phyloP scores from a whole-genome alignment of 2,888 invertebrate genomes.

The Drosophila nr. perissopoda region DNA sequence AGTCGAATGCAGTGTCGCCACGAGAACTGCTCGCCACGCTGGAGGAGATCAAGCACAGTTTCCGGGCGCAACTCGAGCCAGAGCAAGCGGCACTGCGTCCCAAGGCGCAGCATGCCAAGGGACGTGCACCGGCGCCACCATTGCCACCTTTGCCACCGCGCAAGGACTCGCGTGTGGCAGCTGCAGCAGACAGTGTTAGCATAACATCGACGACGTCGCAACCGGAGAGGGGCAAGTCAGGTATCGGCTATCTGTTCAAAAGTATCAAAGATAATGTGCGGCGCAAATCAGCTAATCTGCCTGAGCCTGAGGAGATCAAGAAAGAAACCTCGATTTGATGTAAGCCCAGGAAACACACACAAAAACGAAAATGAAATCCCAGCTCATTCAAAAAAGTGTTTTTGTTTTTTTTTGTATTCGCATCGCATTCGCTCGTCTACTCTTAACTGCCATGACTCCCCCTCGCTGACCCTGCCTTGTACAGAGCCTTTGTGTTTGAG shows the following conservation, averaged over 20 bases:
- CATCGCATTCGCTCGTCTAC: conserved; percentile 44
- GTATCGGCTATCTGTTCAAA: conserved; percentile 74
- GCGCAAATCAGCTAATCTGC: conserved; percentile 63
- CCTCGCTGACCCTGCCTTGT: conserved; percentile 47
- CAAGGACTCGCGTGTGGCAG: conserved; percentile 6
- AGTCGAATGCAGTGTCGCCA: conserved; percentile 53
- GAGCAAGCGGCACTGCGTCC: conserved; percentile 45
- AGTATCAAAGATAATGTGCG: conserved; percentile 73
- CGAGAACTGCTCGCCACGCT: conserved; percentile 71
- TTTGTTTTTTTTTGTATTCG: conserved; percentile 14
- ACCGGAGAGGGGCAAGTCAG: conserved; percentile 57
- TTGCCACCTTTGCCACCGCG: conserved; percentile 47
- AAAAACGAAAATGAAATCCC: conserved; percentile 3
- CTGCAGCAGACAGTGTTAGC: conserved; percentile 49
- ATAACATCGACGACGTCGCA: conserved; percentile 50
- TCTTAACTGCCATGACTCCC: conserved; percentile 48
- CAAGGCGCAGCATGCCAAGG: conserved; percentile 79
- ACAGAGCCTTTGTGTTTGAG: conserved; percentile 58
- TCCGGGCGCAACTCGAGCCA: conserved; percentile 69
- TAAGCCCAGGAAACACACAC: conserved; percentile 53
- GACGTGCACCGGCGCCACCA: conserved; percentile 82
- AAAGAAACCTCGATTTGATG: conserved; percentile 72
- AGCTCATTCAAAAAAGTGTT: conserved; percentile 63
- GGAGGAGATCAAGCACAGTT: conserved; percentile 77
- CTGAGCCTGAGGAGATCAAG: conserved; percentile 34